Evolutionary conservation across 2,888 invertebrate species (phyloP).

Genomic region (Fragum fragum): DNA sequence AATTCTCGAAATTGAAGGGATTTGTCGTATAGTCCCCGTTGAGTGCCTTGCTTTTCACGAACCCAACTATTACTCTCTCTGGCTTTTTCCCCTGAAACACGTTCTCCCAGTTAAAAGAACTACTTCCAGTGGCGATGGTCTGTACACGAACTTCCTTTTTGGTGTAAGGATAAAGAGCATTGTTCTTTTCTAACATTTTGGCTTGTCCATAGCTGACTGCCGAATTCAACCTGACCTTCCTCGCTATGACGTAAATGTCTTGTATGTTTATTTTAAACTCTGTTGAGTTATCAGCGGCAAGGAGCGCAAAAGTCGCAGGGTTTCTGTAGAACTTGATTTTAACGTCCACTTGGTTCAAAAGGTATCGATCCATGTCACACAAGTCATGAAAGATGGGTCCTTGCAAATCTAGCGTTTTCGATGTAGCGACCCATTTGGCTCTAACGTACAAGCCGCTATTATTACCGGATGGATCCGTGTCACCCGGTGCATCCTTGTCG

Average conservation of each 20-base stretch:
- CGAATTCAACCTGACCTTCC: conserved; percentile 27
- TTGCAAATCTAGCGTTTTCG: conserved; percentile 48
- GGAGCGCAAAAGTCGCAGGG: conserved; percentile 28
- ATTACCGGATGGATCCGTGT: conserved; percentile 36
- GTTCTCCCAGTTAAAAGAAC: conserved; percentile 50
- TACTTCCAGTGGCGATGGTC: conserved; percentile 44
- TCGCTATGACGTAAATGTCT: conserved; percentile 41
- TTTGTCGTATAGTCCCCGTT: conserved; percentile 52
- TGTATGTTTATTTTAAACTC: conserved; percentile 38
- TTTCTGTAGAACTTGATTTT: conserved; percentile 43
- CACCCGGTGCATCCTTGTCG: conserved; percentile 39
- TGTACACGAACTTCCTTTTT: conserved; percentile 40
- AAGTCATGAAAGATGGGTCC: conserved; percentile 54
- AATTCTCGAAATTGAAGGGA: conserved; percentile 59
- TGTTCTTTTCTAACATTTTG: conserved; percentile 38
- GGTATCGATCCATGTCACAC: conserved; percentile 34
- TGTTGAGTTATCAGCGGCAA: conserved; percentile 18
- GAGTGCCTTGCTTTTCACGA: conserved; percentile 46
- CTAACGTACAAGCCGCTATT: conserved; percentile 46
- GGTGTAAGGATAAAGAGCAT: conserved; percentile 41
- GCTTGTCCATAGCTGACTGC: conserved; percentile 39
- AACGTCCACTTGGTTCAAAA: conserved; percentile 30
- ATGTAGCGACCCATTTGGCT: no score
- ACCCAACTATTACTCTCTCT: conserved; percentile 35
- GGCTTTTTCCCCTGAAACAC: conserved; percentile 52